Evolutionary conservation across 2,113 vertebrate species (phyloP).

Genomic region (Lepisosteus oculatus): DNA sequence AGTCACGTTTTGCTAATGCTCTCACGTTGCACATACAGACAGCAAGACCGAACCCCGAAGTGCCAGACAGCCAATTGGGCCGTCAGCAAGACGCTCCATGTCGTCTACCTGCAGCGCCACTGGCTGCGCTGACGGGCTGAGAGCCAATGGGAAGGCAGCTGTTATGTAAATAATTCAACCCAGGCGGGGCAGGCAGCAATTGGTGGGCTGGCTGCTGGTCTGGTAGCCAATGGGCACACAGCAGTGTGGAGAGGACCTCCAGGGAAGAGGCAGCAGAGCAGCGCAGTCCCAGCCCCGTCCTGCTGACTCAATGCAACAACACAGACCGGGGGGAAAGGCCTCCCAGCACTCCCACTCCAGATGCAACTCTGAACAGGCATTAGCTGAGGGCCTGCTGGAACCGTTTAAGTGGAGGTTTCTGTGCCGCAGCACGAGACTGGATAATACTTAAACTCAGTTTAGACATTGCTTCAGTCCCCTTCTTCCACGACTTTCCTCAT

Average conservation of each 20-base stretch:
- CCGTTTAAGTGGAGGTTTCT: too few species aligned
- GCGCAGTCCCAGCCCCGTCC: background rate
- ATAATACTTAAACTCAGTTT: too few species aligned
- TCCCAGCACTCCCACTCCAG: too few species aligned
- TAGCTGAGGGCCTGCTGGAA: too few species aligned
- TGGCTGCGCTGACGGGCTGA: constrained; percentile 23
- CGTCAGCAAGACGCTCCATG: constrained; percentile 26
- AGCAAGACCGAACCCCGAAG: constrained; percentile 24
- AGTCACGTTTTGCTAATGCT: constrained; percentile 34
- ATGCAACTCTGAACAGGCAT: too few species aligned
- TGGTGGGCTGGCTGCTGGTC: constrained; percentile 15
- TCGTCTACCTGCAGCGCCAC: constrained; percentile 22
- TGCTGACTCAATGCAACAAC: background rate
- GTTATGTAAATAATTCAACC: constrained; percentile 56
- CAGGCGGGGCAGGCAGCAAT: constrained; percentile 9
- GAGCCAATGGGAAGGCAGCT: constrained; percentile 27
- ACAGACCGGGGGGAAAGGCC: too few species aligned
- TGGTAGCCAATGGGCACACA: constrained; percentile 30
- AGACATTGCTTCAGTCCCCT: too few species aligned
- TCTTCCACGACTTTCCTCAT: too few species aligned
- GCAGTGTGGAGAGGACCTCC: constrained; percentile 13
- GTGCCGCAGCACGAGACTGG: too few species aligned
- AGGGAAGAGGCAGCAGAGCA: constrained; percentile 3
- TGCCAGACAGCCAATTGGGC: constrained; percentile 30
- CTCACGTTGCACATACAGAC: constrained; percentile 47